Conservation (phyloP, 2,888 invertebrate species). For the Papilio protenor region DNA sequence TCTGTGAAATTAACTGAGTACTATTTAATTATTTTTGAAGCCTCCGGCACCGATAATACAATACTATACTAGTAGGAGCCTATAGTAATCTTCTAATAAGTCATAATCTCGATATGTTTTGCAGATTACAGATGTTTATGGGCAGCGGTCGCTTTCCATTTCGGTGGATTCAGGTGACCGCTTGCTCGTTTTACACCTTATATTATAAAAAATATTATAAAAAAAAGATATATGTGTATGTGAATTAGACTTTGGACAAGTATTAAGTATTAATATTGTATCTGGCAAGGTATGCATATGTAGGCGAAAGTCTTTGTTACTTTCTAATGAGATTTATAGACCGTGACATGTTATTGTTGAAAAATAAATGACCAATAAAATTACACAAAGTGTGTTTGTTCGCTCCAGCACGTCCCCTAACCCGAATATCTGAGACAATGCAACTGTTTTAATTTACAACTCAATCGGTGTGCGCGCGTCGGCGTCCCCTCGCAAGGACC, state of each 20-base stretch:
- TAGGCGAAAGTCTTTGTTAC: not conserved
- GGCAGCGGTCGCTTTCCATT: no score
- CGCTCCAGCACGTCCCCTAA: conserved; percentile 38
- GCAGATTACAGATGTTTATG: no score
- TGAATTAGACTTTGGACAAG: not conserved
- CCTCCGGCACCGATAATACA: no score
- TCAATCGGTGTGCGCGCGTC: conserved; percentile 61
- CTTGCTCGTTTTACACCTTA: no score
- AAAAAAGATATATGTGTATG: no score
- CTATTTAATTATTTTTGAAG: no score
- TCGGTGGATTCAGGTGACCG: no score
- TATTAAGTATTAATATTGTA: not conserved
- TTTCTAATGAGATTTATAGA: conserved; percentile 16
- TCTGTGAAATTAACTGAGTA: no score
- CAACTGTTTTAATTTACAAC: conserved; percentile 59
- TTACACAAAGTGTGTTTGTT: conserved; percentile 30
- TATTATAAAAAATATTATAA: no score
- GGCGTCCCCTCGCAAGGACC: conserved; percentile 54
- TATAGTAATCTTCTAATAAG: no score
- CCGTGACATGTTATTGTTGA: conserved; percentile 1
- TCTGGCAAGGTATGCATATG: not conserved
- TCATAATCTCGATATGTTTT: no score
- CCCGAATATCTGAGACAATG: conserved; percentile 40
- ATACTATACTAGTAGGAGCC: no score
- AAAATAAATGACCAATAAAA: conserved; percentile 30